Base-by-base conservation (phyloP, 2,888 invertebrate genomes). In the Drosophila mayaguana region DNA sequence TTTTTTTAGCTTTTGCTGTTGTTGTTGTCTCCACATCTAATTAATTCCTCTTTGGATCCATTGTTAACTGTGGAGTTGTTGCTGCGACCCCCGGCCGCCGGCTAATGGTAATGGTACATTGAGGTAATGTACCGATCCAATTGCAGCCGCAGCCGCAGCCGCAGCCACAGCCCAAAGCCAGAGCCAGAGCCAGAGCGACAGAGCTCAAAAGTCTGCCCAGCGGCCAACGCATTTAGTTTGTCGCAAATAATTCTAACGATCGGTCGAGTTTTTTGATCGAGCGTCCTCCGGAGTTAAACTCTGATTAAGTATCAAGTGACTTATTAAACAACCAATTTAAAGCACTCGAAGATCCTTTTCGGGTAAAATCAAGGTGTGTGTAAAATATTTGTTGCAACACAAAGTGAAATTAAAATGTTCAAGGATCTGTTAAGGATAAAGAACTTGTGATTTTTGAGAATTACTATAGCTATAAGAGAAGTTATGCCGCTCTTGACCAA, bases 201-300 rank as follows among this genome's bases (percentile, higher is more conserved):
- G 67, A 62, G 64, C 55, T 74, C 67, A 45, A 34, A 53, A 53
- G 64, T 64, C 75, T 63, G 78, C 56, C 75, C 66, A 61, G 43
- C 66, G 66, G 62, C 72, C 72, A 80, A 70, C 77, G 74, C 72
- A 62, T 87, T 91, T 75, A 91, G 91, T 91, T 86, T 81, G 84
- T 84, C 91, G 91, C 91, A 84, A 90, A 84, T 80, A 85, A 81
- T 89, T 87, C 91, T 82, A 91, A 88, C 91, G 92, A 88, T 92
- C 91, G 85, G 91, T 91, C 83, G 76, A 81, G 86, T 90, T 85
- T 81, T 43, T 43, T 20, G 20, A 22, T 38, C 38, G 36, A n/a
- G 34, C 79, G 66, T 73, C 62, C 72, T 62, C 72, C 69, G 61
- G 55, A 57, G 40, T 59, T 70, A 54, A 57, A 51, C 54, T 55